Conservation (phyloP, 1,140 invertebrate genomes). For the Neodiprion lecontei region DNA sequence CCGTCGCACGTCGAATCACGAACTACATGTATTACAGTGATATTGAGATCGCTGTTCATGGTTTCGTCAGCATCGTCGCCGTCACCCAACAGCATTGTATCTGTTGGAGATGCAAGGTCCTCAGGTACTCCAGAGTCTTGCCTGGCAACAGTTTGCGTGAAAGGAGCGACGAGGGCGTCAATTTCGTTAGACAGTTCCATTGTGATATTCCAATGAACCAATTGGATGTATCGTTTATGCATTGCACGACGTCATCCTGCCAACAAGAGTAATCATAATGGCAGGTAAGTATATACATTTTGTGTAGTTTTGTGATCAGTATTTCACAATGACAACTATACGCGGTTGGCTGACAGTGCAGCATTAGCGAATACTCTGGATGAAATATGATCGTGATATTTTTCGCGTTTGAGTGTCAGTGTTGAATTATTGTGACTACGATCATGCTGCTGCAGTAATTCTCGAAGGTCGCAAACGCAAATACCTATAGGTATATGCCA, state of each 20-base stretch:
- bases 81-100: conserved; percentile 23
- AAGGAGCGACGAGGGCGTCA: conserved; percentile 27
- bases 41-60: conserved; percentile 51
- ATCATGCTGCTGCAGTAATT: too few relatives aligned
- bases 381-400: too few relatives aligned
- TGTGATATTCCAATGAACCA: background rate
- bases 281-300: too few relatives aligned
- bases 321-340: too few relatives aligned
- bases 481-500: too few relatives aligned
- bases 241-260: conserved; percentile 3
- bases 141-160: conserved; percentile 40
- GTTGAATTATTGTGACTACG: too few relatives aligned
- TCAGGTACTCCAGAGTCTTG: conserved; percentile 55
- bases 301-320: too few relatives aligned
- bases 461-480: too few relatives aligned
- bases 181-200: conserved; percentile 34
- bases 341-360: too few relatives aligned
- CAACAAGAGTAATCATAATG: too few relatives aligned
- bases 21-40: conserved; percentile 53
- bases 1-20: conserved; percentile 22
- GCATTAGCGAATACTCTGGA: too few relatives aligned
- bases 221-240: background rate
- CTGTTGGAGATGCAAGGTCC: conserved; percentile 46
- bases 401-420: too few relatives aligned
- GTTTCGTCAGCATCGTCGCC: conserved; percentile 39